Base-by-base conservation (phyloP, 2,797 vertebrate genomes). In the Anolis apletophallus region DNA sequence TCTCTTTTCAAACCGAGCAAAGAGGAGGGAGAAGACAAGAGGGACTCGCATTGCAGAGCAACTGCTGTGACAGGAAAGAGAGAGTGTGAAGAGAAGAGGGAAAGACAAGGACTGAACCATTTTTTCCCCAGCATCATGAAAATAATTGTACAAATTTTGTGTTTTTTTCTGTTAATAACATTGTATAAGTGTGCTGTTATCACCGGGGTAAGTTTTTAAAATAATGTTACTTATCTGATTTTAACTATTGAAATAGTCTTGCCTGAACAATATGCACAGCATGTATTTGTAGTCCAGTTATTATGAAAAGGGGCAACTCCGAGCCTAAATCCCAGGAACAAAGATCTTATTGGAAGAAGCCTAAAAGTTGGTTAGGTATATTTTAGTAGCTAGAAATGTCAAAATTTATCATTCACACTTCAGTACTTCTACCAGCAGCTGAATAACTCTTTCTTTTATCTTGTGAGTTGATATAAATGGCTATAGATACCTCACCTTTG, bases 161-260 rank as follows among this genome's bases (percentile, higher is more conserved):
- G 97, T 85, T 73, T 98, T 54, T 91, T 98, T 86, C 91, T 97
- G 84, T 96, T 98, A 79, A 90, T 97, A 84, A 96, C 95, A 81
- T 94, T 93, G 81, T 96, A 96, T 23, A 96, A 96, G 91, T 96
- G 97, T 90, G 98, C 98, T 0, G 95, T 98, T 91, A 99, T 99
- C 95, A 98, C 98, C 0, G 98, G 98, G 97, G 98, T 99, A 94
- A 98, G 98, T 50, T 83, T 34, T 84, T 85, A 2, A 64, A 83
- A 32, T 13, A n/a, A 40, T 29, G 72, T 89, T 75, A 19, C 75
- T 83, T 83, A 32, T 83, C 13, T 79, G 13, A 50, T 59, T 57
- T 23, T 46, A 76, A 61, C 72, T 78, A 17, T 61, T 52, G 46
- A 40, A 74, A 40, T 61, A 50, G 64, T 76, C 32, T 29, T 77